These are phyloP conservation scores for Liasis olivaceus DNA, from an alignment of 2,797 vertebrate species.

Conservation along the genomic window DNA sequence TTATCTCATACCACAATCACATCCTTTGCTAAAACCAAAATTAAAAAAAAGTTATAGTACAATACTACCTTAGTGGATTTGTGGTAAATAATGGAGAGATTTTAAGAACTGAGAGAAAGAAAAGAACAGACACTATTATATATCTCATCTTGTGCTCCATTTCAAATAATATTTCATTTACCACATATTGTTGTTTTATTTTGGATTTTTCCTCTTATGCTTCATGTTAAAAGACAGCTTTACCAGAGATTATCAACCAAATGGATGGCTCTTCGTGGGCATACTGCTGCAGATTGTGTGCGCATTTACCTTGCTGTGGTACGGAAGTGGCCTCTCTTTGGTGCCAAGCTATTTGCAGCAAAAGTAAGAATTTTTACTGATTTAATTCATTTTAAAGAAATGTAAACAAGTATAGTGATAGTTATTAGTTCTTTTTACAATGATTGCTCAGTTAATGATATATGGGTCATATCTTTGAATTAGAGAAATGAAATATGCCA, in stretches of 20 bases:
- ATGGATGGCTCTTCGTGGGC: conserved; percentile 92
- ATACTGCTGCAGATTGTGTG: conserved; percentile 86
- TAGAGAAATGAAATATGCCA: neutral
- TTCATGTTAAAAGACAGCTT: conserved; percentile 81
- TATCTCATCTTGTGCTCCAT: neutral
- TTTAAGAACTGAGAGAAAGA: neutral
- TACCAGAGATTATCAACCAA: conserved; percentile 87
- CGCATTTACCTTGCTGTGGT: conserved; percentile 95
- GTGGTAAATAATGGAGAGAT: neutral
- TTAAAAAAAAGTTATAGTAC: neutral
- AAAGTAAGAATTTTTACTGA: conserved; percentile 77
- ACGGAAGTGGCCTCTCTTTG: conserved; percentile 95
- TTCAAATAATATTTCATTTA: neutral
- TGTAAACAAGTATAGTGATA: too few species aligned
- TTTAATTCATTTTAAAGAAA: neutral
- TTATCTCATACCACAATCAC: neutral
- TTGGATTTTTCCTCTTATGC: neutral
- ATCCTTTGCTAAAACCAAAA: neutral
- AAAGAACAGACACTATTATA: neutral
- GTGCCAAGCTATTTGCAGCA: conserved; percentile 90
- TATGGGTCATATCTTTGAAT: neutral
- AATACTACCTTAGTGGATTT: neutral
- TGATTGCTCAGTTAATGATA: neutral
- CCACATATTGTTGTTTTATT: neutral
- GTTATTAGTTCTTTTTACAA: neutral